phyloP scores from a whole-genome alignment of 2,113 vertebrate species.

The Steatornis caripensis region DNA sequence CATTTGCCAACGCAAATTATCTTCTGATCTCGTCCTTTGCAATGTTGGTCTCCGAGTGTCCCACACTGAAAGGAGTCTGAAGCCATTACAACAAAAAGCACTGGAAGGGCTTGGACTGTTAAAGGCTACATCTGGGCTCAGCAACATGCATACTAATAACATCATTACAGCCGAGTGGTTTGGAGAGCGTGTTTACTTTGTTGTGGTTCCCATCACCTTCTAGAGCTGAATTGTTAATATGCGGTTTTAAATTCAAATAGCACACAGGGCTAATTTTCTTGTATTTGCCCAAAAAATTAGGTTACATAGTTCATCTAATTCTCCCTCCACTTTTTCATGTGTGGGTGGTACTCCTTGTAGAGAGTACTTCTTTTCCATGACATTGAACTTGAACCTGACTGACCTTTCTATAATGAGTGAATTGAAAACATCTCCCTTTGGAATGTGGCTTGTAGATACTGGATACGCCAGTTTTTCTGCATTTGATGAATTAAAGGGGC shows the following conservation, averaged over 20 bases:
- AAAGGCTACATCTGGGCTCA: slow-evolving; percentile 92
- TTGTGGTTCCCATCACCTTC: slow-evolving; percentile 88
- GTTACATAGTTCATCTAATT: slow-evolving; percentile 88
- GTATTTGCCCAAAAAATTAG: slow-evolving; percentile 92
- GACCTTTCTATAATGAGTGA: slow-evolving; percentile 97
- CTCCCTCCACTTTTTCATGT: slow-evolving; percentile 84
- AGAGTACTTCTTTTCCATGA: slow-evolving; percentile 90
- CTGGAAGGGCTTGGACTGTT: slow-evolving; percentile 87
- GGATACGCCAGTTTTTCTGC: slow-evolving; percentile 80
- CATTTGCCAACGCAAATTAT: slow-evolving; percentile 79
- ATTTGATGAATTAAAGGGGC: slow-evolving; percentile 89
- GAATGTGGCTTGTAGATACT: slow-evolving; percentile 92
- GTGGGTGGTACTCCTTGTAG: slow-evolving; percentile 87
- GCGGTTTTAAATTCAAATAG: slow-evolving; percentile 91
- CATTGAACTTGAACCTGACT: slow-evolving; percentile 96
- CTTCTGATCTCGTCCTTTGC: slow-evolving; percentile 71
- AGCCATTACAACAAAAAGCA: slow-evolving; percentile 85
- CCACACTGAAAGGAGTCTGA: slow-evolving; percentile 80
- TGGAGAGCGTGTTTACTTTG: slow-evolving; percentile 90
- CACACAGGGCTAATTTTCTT: slow-evolving; percentile 90
- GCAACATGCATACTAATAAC: slow-evolving; percentile 96
- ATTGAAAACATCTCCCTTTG: slow-evolving; percentile 99
- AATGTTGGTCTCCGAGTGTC: slow-evolving; percentile 73
- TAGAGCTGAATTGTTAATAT: slow-evolving; percentile 88
- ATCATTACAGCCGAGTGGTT: slow-evolving; percentile 90